phyloP scores from a whole-genome alignment of 2,888 invertebrate species.

The Tetramorium bicarinatum region DNA sequence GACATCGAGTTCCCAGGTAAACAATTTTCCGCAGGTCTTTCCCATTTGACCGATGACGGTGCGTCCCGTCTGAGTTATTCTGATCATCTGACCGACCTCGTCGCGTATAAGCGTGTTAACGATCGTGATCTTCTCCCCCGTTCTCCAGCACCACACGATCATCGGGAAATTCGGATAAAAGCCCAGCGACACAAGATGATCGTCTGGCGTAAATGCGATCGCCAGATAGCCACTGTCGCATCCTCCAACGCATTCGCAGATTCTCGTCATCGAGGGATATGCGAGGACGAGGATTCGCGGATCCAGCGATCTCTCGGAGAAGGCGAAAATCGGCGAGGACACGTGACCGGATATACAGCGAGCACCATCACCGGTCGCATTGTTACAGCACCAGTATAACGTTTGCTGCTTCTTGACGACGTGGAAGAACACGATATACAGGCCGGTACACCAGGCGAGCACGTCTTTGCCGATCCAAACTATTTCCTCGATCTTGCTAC shows the following conservation, averaged over 20 bases:
- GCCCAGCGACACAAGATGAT: constrained; percentile 78
- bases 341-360: constrained; percentile 79
- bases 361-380: constrained; percentile 77
- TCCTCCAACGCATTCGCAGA: constrained; percentile 77
- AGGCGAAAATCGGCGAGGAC: constrained; percentile 85
- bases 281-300: constrained; percentile 89
- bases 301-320: constrained; percentile 90
- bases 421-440: constrained; percentile 80
- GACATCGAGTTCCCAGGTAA: constrained; percentile 78
- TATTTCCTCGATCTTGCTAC: constrained; percentile 78
- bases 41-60: constrained; percentile 79
- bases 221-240: constrained; percentile 75
- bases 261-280: constrained; percentile 88
- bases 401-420: constrained; percentile 65
- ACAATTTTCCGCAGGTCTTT: constrained; percentile 75
- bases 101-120: constrained; percentile 81
- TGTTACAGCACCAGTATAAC: constrained; percentile 72
- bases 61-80: constrained; percentile 68
- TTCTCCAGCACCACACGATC: constrained; percentile 91
- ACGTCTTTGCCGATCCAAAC: constrained; percentile 81
- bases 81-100: constrained; percentile 75
- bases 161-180: constrained; percentile 85
- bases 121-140: constrained; percentile 87
- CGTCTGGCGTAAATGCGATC: constrained; percentile 77
- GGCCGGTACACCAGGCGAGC: constrained; percentile 81